Evolutionary conservation across 2,113 vertebrate genomes (phyloP).

Genomic region (Podiceps cristatus): DNA sequence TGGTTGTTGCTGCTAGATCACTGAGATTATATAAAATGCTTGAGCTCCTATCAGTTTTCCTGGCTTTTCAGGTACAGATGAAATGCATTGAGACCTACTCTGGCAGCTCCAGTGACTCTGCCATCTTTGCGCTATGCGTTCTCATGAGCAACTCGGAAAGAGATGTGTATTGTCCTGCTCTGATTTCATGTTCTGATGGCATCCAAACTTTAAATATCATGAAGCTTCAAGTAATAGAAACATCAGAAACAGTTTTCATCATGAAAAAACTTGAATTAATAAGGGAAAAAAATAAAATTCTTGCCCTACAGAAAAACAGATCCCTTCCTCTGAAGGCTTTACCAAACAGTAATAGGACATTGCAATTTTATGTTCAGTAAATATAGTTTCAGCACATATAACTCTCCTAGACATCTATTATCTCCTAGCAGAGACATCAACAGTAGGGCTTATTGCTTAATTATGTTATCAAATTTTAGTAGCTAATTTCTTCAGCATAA

Average conservation of each 20-base stretch:
- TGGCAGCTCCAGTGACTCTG: background rate
- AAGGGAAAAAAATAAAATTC: background rate
- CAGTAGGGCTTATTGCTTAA: background rate
- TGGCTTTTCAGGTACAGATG: background rate
- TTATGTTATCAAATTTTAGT: conserved; percentile 53
- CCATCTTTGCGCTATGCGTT: background rate
- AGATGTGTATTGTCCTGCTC: background rate
- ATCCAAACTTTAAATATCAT: background rate
- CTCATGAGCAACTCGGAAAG: background rate
- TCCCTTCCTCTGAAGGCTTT: background rate
- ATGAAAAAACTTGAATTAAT: background rate
- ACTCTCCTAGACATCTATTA: background rate
- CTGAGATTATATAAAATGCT: background rate
- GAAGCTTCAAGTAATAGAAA: background rate
- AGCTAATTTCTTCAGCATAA: conserved; percentile 55
- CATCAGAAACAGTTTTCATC: background rate
- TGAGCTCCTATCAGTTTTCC: accelerated
- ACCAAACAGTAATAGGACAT: background rate
- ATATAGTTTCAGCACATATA: background rate
- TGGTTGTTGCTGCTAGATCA: background rate
- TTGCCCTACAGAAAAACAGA: background rate
- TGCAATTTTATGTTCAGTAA: background rate
- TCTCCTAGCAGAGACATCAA: background rate
- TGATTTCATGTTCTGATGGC: background rate
- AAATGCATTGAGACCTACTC: background rate